Evolutionary conservation across 2,888 invertebrate genomes (phyloP), one percentile per base, ranked within the genome.

Genomic region (Sipunculus nudus): DNA sequence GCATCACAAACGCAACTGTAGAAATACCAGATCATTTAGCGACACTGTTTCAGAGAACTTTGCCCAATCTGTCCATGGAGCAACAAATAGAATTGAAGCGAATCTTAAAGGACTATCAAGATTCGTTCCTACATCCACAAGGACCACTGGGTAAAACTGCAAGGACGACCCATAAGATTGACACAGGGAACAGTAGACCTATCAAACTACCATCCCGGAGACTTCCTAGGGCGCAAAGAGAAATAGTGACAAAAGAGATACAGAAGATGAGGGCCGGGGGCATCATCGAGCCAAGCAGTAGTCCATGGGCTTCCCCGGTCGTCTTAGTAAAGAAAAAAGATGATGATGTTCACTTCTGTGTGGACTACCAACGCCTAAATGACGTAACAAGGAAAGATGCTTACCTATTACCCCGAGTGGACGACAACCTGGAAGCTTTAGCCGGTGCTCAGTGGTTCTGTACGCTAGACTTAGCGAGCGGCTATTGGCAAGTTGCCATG

Each of bases 401-500:
- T 1, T 65, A 63, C 35, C 67, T 61, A 1, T 26, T 70, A 5
- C 67, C 70, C 5, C 48, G 38, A 19, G 56, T 69, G 13, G 53
- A 56, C 3, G 52, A 55, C 3, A 48, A 53, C 25, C 41, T 74
- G 1, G 69, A 66, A 40, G 35, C 55, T 8, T 46, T 72, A 21
- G 19, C 64, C 10, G 73, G 72, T 1, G 54, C 63, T 2, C 13
- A 49, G 13, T 69, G 53, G 57, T 73, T 71, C 40, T 54, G 49
- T 19, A 55, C 54, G 2, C 53, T 73, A 8, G 73, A 74, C 52
- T 43, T 71, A 16, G 53, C 38, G 8, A 43, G 48, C 16, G 70
- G 70, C 8, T 73, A 73, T 50, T 72, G 67, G 69, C 75, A 75
- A 43, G 62, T 74, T 1, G 65, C 56, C 13, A 45, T 70, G 26